phyloP scores from a whole-genome alignment of 1,140 invertebrate species.

The Gonatopus flavifemur region DNA sequence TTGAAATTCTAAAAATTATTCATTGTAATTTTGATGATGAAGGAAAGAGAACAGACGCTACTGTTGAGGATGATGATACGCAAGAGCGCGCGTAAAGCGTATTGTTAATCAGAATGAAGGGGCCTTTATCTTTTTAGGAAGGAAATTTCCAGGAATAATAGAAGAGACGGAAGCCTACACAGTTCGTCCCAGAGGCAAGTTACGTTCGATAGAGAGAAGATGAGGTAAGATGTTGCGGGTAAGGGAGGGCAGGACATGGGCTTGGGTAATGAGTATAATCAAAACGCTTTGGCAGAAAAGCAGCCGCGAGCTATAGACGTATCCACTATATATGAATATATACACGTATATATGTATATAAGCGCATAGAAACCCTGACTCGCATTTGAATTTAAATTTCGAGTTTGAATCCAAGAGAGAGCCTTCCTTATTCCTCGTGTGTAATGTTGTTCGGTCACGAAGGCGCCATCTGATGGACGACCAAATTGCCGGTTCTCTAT shows the following conservation, averaged over 20 bases:
- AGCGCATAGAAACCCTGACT: constrained; percentile 7
- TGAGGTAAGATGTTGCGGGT: background rate
- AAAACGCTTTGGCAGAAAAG: constrained; percentile 48
- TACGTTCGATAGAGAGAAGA: constrained; percentile 1
- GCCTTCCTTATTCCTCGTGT: constrained; percentile 15
- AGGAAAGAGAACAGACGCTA: too few species aligned
- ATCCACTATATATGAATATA: too few species aligned
- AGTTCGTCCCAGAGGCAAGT: constrained; percentile 4
- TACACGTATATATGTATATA: background rate
- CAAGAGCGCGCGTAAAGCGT: too few species aligned
- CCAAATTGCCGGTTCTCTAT: constrained; percentile 41
- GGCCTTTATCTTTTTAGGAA: too few species aligned
- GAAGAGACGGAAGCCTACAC: constrained; percentile 25
- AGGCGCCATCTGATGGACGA: constrained; percentile 50
- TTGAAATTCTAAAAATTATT: too few species aligned
- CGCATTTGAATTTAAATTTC: constrained; percentile 53
- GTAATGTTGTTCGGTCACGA: constrained; percentile 50
- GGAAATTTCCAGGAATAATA: constrained; percentile 45
- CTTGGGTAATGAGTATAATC: constrained; percentile 53
- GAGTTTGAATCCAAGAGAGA: constrained; percentile 8
- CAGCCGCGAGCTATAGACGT: constrained; percentile 43
- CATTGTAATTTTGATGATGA: too few species aligned
- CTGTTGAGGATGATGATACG: too few species aligned
- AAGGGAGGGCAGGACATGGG: constrained; percentile 2
- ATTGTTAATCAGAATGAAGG: too few species aligned